Evolutionary conservation across 2,113 vertebrate species (phyloP).

Genomic region (Mirounga angustirostris): DNA sequence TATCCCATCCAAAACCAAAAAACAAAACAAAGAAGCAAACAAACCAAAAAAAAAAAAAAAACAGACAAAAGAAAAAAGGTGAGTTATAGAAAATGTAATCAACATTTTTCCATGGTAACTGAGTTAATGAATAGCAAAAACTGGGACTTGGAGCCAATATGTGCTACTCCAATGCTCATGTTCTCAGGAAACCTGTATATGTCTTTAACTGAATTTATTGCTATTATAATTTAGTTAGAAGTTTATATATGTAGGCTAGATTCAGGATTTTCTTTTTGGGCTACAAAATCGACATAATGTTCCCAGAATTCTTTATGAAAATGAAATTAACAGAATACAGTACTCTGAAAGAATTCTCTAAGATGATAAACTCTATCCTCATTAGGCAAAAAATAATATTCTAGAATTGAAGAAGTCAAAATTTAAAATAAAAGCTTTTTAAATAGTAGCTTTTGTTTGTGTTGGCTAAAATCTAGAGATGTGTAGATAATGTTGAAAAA

Average conservation of each 20-base stretch:
- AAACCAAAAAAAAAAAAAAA: neutral
- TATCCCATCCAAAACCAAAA: neutral
- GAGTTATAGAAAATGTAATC: neutral
- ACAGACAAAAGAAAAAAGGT: neutral
- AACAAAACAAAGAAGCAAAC: neutral
- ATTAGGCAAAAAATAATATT: neutral
- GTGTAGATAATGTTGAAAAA: neutral
- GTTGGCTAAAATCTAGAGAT: neutral
- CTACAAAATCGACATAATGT: neutral
- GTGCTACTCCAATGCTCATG: neutral
- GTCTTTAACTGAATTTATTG: neutral
- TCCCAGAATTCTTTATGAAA: neutral
- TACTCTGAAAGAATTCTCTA: neutral
- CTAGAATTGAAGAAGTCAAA: neutral
- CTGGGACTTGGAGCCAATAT: neutral
- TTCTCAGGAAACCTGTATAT: neutral
- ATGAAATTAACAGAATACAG: neutral
- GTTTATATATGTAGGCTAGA: neutral
- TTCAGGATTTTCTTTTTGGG: conserved; percentile 19
- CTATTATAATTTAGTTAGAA: neutral
- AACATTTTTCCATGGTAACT: neutral
- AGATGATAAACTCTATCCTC: neutral
- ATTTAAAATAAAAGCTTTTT: neutral
- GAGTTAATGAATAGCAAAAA: neutral
- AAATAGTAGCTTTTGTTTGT: neutral